Evolutionary conservation across 1,140 invertebrate genomes (phyloP), one percentile per base, ranked within the genome.

Genomic region (Fopius arisanus): DNA sequence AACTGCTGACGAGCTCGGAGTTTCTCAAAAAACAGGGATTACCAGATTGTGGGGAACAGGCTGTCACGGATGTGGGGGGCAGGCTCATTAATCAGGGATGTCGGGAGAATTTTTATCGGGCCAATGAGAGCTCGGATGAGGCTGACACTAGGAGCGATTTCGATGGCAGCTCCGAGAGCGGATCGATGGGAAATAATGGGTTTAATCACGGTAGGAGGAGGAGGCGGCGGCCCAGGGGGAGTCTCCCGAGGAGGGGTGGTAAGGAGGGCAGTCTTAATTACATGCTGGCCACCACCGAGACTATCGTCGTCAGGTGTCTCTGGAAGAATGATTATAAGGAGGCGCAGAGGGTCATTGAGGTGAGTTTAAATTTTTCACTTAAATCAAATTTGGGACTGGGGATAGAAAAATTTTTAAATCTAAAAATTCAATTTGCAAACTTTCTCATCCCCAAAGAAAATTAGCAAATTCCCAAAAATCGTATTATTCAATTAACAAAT

Each of bases 211-310:
- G 62, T 14, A 82, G 76, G 43, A 67, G 76, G 12, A 70, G 77
- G 12, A 77, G 71, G 68, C 83, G 78, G 76, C 70, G 75, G 41
- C 68, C 33, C 3, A 81, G 41, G 62, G 75, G 33, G 19, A 79
- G 51, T 65, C 2, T 21, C 67, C 10, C n/a, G n/a, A 19, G 31
- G 63, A 31, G 37, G 51, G 23, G 67, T 67, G 0, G 79, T 76
- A 74, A 33, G 73, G 59, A 48, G 43, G 79, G 75, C 28, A 80
- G 85, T 26, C 67, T 87, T 0, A 87, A 85, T 67, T 76, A 78
- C 28, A 84, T 87, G 82, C 21, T 86, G 2, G 79, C 85, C 3
- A 79, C 84, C 1, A 81, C 79, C 43, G 82, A 85, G 67, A 84
- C 79, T 29, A 71, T 86, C 12, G 74, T 85, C 19, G 67, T 86